Evolutionary conservation across 2,797 vertebrate genomes (phyloP), one percentile per base, ranked within the genome.

Genomic region (Selene dorsalis): DNA sequence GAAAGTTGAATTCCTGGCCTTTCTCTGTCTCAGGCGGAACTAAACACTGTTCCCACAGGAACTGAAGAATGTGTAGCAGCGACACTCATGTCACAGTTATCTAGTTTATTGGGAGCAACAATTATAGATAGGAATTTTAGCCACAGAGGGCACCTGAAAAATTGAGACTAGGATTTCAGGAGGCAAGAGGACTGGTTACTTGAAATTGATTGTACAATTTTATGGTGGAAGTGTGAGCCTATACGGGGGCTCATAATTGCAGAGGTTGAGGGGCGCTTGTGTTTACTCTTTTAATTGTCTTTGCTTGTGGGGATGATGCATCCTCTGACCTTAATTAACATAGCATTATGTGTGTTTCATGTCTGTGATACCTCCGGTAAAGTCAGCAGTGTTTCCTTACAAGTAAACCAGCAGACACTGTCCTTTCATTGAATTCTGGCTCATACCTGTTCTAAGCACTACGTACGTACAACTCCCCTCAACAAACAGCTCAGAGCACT

Each of bases 41-140:
- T 88, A 88, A 93, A 90, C 85, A 81, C 72, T 9, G 60, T 73
- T 90, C 87, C 87, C 83, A 57, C 32, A 73, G 75, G 87, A 73
- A 48, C 65, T 20, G 4, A 84, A 70, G 84, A 85, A 90, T 92
- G 87, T 90, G 58, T 47, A 77, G 62, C 53, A 58, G 74, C 47
- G 75, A 94, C 88, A 91, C 76, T 77, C 6, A 18, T 79, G 84
- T 85, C 86, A 80, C 82, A 74, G 86, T 57, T 52, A 84, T 73
- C 81, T 73, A 62, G 58, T 69, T 56, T 52, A 63, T 84, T 12
- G 0, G 73, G 66, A 79, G 56, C 72, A 53, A 82, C 78, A 79
- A 82, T 73, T 81, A 68, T 43, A 78, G 79, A 82, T 24, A 59
- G 70, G 75, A 35, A 56, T 47, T 79, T 82, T 58, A 52, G 35